Percentiles rank a stretch among this genome's conserved stretches.
Evolutionary conservation across 1,140 invertebrate species (phyloP).

Genomic region (Orchesella cincta): DNA sequence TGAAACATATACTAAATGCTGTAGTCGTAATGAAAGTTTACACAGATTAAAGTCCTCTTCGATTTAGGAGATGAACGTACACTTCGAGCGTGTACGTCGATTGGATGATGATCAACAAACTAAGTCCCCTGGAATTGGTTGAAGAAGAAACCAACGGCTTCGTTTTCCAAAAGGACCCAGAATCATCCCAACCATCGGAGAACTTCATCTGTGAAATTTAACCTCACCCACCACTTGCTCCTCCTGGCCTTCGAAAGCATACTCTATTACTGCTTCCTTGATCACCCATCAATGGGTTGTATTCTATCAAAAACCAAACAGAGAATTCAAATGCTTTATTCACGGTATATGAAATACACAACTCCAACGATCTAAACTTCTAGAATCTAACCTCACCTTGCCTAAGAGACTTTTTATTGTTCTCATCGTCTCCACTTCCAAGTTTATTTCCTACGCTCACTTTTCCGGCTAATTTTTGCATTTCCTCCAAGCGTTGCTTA

Average conservation of each 20-base stretch:
- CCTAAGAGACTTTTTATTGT: background rate
- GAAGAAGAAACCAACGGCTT: too few relatives aligned
- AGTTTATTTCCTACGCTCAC: slow-evolving; percentile 2
- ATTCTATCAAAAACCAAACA: slow-evolving; percentile 20
- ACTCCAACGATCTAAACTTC: background rate
- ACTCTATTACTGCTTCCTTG: slow-evolving; percentile 7
- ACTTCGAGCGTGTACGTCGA: too few relatives aligned
- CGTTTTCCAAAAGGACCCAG: too few relatives aligned
- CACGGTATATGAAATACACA: background rate
- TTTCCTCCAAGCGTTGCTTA: slow-evolving; percentile 33
- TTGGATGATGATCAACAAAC: too few relatives aligned
- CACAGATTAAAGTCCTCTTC: too few relatives aligned
- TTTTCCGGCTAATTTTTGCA: slow-evolving; percentile 17
- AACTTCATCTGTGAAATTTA: slow-evolving; percentile 33
- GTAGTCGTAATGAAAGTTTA: too few relatives aligned
- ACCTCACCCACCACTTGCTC: slow-evolving; percentile 37
- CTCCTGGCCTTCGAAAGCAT: slow-evolving; percentile 38
- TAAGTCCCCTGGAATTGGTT: too few relatives aligned
- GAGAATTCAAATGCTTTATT: background rate
- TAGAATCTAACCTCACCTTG: slow-evolving; percentile 32
- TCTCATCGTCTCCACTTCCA: background rate
- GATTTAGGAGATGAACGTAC: too few relatives aligned
- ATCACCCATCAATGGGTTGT: slow-evolving; percentile 41
- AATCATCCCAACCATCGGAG: too few relatives aligned
- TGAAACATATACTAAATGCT: too few relatives aligned